Evolutionary conservation across 2,888 invertebrate species (phyloP).

Genomic region (Cantharis lateralis): DNA sequence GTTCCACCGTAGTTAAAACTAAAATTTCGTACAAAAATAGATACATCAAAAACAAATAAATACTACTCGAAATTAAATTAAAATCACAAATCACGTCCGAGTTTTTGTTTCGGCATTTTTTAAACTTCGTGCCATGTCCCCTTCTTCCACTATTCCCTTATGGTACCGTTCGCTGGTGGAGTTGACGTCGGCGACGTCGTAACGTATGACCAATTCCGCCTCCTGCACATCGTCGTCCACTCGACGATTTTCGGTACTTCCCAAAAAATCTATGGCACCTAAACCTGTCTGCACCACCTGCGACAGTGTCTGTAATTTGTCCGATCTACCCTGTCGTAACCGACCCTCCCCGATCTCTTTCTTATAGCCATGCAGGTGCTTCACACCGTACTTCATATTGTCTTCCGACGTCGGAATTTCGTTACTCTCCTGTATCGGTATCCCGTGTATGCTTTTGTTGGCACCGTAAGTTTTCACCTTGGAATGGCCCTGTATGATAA

Average conservation of each 20-base stretch:
- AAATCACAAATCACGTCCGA: neutral
- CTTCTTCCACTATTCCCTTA: slow-evolving; percentile 65
- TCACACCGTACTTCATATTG: slow-evolving; percentile 58
- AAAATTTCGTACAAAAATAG: neutral
- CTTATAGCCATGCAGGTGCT: slow-evolving; percentile 60
- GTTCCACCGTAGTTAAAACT: neutral
- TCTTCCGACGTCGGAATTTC: slow-evolving; percentile 61
- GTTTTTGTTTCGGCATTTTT: slow-evolving; percentile 14
- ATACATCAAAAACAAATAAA: neutral
- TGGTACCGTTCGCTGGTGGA: slow-evolving; percentile 62
- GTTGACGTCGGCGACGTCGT: slow-evolving; percentile 60
- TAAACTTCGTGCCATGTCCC: slow-evolving; percentile 46
- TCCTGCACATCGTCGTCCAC: slow-evolving; percentile 57
- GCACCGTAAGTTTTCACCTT: slow-evolving; percentile 85
- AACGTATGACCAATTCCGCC: slow-evolving; percentile 62
- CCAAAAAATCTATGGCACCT: slow-evolving; percentile 51
- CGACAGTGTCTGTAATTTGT: slow-evolving; percentile 50
- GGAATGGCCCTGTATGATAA: slow-evolving; percentile 84
- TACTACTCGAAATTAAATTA: neutral
- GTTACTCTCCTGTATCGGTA: slow-evolving; percentile 58
- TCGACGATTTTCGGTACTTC: slow-evolving; percentile 34
- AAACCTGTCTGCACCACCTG: slow-evolving; percentile 53
- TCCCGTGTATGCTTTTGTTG: slow-evolving; percentile 57
- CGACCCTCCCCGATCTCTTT: slow-evolving; percentile 40
- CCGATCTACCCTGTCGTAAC: slow-evolving; percentile 45